A percentile compares a stretch with the other conserved stretches of the same genome.
Evolutionary conservation across 1,140 invertebrate genomes (phyloP).

Genomic region (Philotrypesis tridentata): DNA sequence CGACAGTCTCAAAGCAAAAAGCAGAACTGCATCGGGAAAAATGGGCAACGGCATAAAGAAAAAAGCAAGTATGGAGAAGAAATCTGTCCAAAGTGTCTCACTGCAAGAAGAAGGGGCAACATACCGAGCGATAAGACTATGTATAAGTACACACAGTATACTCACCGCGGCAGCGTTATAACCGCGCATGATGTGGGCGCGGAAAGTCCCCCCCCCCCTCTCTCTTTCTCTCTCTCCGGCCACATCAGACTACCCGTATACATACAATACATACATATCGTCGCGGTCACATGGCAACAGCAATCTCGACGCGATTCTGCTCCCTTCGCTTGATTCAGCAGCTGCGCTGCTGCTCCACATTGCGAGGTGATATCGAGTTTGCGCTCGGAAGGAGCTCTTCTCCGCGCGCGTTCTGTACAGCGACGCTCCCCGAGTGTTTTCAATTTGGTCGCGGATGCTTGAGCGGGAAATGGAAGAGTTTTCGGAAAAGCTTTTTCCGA

Average conservation of each 20-base stretch:
- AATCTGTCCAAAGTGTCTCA: background rate
- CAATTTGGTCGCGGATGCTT: background rate
- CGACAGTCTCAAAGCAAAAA: too few species aligned
- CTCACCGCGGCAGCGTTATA: background rate
- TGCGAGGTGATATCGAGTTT: background rate
- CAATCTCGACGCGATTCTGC: conserved; percentile 54
- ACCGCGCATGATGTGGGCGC: conserved; percentile 1
- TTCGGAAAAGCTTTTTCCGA: too few species aligned
- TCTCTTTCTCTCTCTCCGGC: background rate
- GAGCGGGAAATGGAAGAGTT: too few species aligned
- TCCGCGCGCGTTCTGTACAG: too few species aligned
- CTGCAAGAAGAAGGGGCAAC: background rate
- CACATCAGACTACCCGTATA: background rate
- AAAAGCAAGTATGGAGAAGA: background rate
- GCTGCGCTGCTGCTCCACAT: background rate
- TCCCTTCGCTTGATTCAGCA: conserved; percentile 43
- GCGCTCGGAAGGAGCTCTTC: background rate
- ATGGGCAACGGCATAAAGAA: background rate
- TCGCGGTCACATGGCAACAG: conserved; percentile 65
- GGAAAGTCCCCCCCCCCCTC: conserved; percentile 44
- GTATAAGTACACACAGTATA: background rate
- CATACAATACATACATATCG: background rate
- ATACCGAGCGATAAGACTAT: background rate
- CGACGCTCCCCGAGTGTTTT: background rate
- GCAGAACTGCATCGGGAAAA: background rate